Evolutionary conservation across 2,113 vertebrate species (phyloP), one percentile per base, ranked within the genome.

Genomic region (Myotis yumanensis): DNA sequence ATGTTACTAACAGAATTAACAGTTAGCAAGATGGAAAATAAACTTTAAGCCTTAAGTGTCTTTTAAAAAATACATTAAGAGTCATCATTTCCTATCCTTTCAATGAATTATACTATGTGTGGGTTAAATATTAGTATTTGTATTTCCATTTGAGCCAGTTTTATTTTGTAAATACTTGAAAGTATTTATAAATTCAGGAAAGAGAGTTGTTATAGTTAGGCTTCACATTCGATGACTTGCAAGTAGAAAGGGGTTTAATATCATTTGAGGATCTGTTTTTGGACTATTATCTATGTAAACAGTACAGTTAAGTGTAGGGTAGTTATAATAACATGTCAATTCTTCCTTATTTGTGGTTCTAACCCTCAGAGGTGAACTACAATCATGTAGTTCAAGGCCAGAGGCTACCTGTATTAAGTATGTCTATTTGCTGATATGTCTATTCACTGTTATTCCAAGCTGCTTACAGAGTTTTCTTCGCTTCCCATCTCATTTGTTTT

Each of bases 131-230:
- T 71, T 43, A 16, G 20, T 84, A 25, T 54, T 72, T 46, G 25
- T 18, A 80, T 64, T 40, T 93, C 35, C n/a, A 62, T 68, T 68
- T 87, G 28, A 84, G 40, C 7, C 57, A 35, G 15, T 57, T 86
- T 94, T 72, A 40, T 59, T 89, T 93, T 83, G 72, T 43, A 95
- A 69, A 72, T 84, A 76, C 6, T 90, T 94, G 57, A 82, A 92
- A 79, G 22, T 77, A 89, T 54, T 59, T 75, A 30, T 25, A 76
- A n/a, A 28, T 54, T 89, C 16, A 46, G 68, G 46, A 81, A 66
- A 75, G 28, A 51, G 6, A 84, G 32, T 15, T 57, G 5, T 9
- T 66, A 25, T 52, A 93, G 35, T 46, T 76, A 79, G n/a, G 43
- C 7, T 88, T 82, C 43, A 66, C 35, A 69, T 43, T 18, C 48